phyloP scores from a whole-genome alignment of 2,888 invertebrate genomes.

The Tipula unca region DNA sequence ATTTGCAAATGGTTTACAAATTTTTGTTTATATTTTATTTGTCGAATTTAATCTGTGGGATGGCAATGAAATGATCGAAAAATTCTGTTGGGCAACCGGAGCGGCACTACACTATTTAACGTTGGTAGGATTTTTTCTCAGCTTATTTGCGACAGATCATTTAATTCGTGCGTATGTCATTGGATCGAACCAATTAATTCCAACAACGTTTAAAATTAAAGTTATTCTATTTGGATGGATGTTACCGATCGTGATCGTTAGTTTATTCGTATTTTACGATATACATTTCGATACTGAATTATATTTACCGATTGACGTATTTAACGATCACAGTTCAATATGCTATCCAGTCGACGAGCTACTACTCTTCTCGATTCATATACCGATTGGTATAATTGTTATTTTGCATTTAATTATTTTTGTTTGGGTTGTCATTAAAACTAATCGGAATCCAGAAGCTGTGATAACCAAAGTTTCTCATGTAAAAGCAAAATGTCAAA shows the following conservation, averaged over 20 bases:
- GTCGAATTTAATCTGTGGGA: background rate
- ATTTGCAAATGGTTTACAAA: background rate
- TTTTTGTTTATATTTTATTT: background rate
- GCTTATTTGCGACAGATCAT: background rate
- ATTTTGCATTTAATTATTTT: background rate
- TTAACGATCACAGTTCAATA: background rate
- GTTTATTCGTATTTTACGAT: background rate
- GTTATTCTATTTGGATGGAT: background rate
- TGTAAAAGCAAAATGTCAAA: background rate
- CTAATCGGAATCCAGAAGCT: background rate
- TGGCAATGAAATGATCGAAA: background rate
- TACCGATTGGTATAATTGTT: background rate
- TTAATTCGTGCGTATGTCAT: background rate
- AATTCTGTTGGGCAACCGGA: background rate
- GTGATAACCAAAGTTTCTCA: background rate
- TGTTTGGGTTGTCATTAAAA: background rate
- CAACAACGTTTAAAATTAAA: background rate
- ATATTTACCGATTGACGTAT: background rate
- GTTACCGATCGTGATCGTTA: background rate
- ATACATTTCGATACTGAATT: background rate
- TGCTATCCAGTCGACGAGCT: background rate
- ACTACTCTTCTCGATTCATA: background rate
- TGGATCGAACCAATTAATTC: background rate
- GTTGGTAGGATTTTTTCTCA: background rate
- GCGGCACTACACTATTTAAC: background rate